phyloP scores from a whole-genome alignment of 1,140 invertebrate species.

The Saxidomus purpurata region DNA sequence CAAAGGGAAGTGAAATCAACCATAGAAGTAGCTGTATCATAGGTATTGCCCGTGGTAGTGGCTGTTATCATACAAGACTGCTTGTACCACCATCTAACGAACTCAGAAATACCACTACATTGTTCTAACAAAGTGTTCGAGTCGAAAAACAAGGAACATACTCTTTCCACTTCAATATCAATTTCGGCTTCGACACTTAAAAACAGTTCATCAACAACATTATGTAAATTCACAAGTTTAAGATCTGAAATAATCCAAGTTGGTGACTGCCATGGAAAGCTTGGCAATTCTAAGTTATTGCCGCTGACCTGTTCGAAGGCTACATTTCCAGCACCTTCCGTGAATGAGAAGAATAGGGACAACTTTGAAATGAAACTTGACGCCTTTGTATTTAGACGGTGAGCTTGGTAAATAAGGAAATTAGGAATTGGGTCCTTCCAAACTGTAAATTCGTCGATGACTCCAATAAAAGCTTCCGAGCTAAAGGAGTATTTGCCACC shows the following conservation, averaged over 20 bases:
- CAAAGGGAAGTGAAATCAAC: slow-evolving; percentile 67
- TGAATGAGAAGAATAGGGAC: slow-evolving; percentile 67
- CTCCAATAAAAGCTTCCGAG: slow-evolving; percentile 59
- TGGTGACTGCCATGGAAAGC: slow-evolving; percentile 71
- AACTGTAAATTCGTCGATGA: slow-evolving; percentile 72
- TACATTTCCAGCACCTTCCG: slow-evolving; percentile 71
- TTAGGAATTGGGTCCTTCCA: slow-evolving; percentile 71
- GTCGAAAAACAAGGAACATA: slow-evolving; percentile 67
- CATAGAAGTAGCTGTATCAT: slow-evolving; percentile 63
- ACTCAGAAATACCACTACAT: slow-evolving; percentile 55
- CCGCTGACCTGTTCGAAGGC: slow-evolving; percentile 67
- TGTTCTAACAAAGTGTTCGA: slow-evolving; percentile 3
- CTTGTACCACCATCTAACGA: slow-evolving; percentile 50
- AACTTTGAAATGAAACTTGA: slow-evolving; percentile 65
- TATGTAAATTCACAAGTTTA: slow-evolving; percentile 27
- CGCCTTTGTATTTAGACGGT: slow-evolving; percentile 68
- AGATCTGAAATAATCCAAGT: slow-evolving; percentile 72
- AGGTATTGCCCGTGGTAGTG: slow-evolving; percentile 19
- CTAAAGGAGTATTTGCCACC: slow-evolving; percentile 37
- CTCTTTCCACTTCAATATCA: not conserved
- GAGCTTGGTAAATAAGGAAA: slow-evolving; percentile 70
- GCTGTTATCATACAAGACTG: slow-evolving; percentile 54
- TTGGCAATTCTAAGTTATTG: slow-evolving; percentile 69
- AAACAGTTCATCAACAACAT: not conserved
- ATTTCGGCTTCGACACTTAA: not conserved